Evolutionary conservation across 2,797 vertebrate genomes (phyloP), one percentile per base, ranked within the genome.

Genomic region (Tenualosa thibaudeaui): DNA sequence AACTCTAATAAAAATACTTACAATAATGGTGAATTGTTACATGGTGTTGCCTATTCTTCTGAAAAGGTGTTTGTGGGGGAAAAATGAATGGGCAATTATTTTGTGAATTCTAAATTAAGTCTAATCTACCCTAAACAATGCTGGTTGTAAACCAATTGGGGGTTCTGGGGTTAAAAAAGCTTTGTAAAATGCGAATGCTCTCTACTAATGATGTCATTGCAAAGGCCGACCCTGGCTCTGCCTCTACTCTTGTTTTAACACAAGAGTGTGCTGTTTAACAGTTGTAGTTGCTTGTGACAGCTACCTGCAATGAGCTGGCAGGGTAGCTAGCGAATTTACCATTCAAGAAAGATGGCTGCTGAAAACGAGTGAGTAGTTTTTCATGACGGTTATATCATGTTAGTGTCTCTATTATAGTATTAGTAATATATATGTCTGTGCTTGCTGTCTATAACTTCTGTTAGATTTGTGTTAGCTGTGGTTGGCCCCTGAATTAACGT

Each of bases 311-410:
- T 40, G 68, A 40, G 71, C 65, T 78, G n/a, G 71, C 10, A 68
- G 43, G 71, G 37, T 43, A 78, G 71, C 71, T 75, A 43, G 71
- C 71, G 43, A 78, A 22, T 40, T 5, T 78, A 78, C 4, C 71
- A 78, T 78, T 78, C 37, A 46, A 43, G 71, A 84, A 89, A 84
- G 62, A 96, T 94, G 94, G 95, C 95, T 81, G 89, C 94, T 5
- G 94, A 95, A 89, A 88, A 88, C 94, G 95, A 95, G 95, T 96
- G 90, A 96, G 95, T 95, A 49, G 88, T 78, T 78, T 43, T 54
- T 51, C 46, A n/a, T 13, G 3, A 46, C 49, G 68, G 17, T 56
- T 68, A 49, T 22, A 51, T 68, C n/a, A n/a, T 22, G 31, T 49
- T 12, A 43, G 22, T n/a, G 2, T 40, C 9, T 37, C 19, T 56